Conservation (phyloP, 2,888 invertebrate species). For the Palloptera scutellata region DNA sequence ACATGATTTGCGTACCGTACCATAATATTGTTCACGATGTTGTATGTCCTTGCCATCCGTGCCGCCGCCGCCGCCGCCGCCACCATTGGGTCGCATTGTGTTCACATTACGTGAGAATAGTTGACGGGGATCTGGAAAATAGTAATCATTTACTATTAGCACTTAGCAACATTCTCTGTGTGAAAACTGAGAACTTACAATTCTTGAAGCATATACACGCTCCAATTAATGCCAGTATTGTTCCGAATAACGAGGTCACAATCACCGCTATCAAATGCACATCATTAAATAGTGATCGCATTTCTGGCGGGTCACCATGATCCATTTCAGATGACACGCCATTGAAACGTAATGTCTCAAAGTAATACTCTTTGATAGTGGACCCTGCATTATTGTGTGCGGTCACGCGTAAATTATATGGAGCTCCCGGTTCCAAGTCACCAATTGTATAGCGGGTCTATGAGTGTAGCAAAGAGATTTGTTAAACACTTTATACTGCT, state of each 20-base stretch:
- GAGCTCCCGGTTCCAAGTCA: conserved; percentile 66
- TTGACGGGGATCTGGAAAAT: conserved; percentile 23
- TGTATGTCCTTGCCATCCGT: conserved; percentile 48
- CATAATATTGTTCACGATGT: conserved; percentile 67
- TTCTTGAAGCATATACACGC: conserved; percentile 68
- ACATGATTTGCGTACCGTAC: conserved; percentile 66
- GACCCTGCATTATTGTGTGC: conserved; percentile 73
- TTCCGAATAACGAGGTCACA: conserved; percentile 63
- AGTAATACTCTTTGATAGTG: conserved; percentile 68
- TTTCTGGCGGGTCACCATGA: conserved; percentile 48
- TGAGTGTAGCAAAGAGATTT: background rate
- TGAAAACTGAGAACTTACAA: conserved; percentile 62
- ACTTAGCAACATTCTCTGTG: background rate
- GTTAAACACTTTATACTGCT: too few species aligned
- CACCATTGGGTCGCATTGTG: conserved; percentile 48
- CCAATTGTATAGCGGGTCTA: conserved; percentile 65
- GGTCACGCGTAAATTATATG: conserved; percentile 67
- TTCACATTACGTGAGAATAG: conserved; percentile 51
- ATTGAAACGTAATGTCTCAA: conserved; percentile 68
- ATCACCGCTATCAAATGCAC: conserved; percentile 59
- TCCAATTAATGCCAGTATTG: conserved; percentile 67
- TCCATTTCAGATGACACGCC: conserved; percentile 58
- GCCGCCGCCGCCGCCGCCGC: conserved; percentile 31
- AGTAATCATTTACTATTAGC: background rate
- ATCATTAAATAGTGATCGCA: conserved; percentile 53